Conservation (phyloP, 1,140 invertebrate genomes). For the Pectinophora gossypiella region DNA sequence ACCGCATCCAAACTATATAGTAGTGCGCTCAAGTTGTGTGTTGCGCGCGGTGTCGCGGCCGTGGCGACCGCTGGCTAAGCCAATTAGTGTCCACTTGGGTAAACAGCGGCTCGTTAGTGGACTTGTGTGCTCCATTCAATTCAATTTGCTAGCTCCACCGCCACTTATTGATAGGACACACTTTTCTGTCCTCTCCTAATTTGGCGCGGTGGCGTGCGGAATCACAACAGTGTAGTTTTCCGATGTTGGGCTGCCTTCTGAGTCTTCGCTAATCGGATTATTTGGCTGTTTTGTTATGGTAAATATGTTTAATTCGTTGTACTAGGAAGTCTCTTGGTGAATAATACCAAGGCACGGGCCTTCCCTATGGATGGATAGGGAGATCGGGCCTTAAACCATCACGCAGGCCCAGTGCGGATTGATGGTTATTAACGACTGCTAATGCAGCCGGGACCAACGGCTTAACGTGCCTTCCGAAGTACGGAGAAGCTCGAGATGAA, state of each 20-base stretch:
- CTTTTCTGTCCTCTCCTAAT: slow-evolving; percentile 27
- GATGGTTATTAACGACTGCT: no score
- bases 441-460: no score
- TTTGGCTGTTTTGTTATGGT: no score
- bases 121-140: slow-evolving; percentile 73
- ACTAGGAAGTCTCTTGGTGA: no score
- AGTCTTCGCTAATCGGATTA: no score
- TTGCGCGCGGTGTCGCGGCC: slow-evolving; percentile 24
- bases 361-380: no score
- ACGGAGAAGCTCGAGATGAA: no score
- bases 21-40: slow-evolving; percentile 38
- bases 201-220: slow-evolving; percentile 3
- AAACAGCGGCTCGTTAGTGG: slow-evolving; percentile 72
- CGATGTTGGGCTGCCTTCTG: background rate
- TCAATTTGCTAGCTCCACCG: slow-evolving; percentile 66
- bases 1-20: slow-evolving; percentile 33
- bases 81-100: slow-evolving; percentile 73
- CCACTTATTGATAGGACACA: slow-evolving; percentile 64
- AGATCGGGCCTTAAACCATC: no score
- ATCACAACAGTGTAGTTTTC: slow-evolving; percentile 6
- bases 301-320: no score
- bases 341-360: no score
- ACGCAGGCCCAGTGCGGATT: no score
- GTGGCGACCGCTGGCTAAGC: slow-evolving; percentile 67
- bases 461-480: no score